A percentile compares a stretch with the other conserved stretches of the same genome.
Evolutionary conservation across 2,888 invertebrate species (phyloP).

Genomic region (Pristionchus exspectatus): DNA sequence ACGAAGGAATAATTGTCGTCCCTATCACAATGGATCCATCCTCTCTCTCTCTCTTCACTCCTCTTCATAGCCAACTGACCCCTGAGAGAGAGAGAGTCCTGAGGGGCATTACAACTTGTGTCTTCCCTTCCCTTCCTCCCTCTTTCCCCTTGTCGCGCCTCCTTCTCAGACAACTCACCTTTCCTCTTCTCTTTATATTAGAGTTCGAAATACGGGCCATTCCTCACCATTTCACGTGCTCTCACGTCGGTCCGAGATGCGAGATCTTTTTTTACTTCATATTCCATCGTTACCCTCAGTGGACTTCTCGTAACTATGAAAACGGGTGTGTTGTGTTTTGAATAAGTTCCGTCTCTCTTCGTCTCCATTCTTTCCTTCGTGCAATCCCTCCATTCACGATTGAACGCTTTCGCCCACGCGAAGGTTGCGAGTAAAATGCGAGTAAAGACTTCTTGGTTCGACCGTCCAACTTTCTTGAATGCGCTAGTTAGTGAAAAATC

Average conservation of each 20-base stretch:
- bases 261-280: too few species aligned
- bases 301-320: not conserved
- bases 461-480: too few species aligned
- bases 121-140: slow-evolving; percentile 20
- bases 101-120: slow-evolving; percentile 45
- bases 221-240: not conserved
- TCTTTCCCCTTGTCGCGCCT: not conserved
- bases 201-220: not conserved
- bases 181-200: slow-evolving; percentile 13
- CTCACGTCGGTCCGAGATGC: too few species aligned
- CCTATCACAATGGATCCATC: slow-evolving; percentile 21
- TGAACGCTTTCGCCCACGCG: not conserved
- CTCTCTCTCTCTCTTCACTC: not conserved
- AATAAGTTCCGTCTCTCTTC: not conserved
- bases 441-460: too few species aligned
- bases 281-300: not conserved
- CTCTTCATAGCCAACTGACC: slow-evolving; percentile 39
- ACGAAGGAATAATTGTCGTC: not conserved
- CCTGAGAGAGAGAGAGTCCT: slow-evolving; percentile 28
- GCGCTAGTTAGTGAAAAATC: not conserved
- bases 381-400: not conserved
- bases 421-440: not conserved
- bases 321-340: not conserved
- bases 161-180: not conserved
- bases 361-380: not conserved